Percentiles rank a stretch among this genome's conserved stretches.
Conservation (phyloP, 2,113 vertebrate genomes). For the Siniperca chuatsi region DNA sequence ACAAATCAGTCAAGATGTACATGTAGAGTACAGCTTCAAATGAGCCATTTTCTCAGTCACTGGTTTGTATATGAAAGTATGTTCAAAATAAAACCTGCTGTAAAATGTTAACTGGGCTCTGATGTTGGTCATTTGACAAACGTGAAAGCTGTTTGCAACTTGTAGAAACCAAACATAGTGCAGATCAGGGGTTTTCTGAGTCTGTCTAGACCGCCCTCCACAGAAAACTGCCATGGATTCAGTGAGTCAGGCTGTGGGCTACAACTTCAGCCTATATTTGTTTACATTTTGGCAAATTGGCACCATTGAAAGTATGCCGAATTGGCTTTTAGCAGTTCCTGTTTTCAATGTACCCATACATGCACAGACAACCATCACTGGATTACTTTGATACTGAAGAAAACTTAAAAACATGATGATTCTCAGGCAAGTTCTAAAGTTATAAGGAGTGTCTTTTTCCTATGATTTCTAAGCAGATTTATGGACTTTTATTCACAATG, state of each 20-base stretch:
- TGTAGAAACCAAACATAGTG: background rate
- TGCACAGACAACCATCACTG: background rate
- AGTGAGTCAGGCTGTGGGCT: too few relatives aligned
- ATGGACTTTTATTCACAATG: background rate
- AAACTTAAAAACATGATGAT: background rate
- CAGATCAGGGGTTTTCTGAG: background rate
- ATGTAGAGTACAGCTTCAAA: slow-evolving; percentile 76
- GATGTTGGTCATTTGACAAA: slow-evolving; percentile 44
- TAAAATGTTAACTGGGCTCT: slow-evolving; percentile 68
- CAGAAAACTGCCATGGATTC: background rate
- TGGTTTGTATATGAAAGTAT: slow-evolving; percentile 85
- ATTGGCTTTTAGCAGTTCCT: background rate
- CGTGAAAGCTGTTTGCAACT: background rate
- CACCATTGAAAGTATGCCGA: background rate
- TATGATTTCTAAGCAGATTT: background rate
- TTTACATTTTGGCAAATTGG: background rate
- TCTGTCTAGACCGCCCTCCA: too few relatives aligned
- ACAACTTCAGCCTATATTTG: background rate
- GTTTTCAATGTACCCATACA: background rate
- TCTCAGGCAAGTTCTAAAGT: background rate
- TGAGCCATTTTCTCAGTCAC: slow-evolving; percentile 85
- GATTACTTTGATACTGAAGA: slow-evolving; percentile 2
- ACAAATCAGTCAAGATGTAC: slow-evolving; percentile 58
- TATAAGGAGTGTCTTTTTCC: background rate
- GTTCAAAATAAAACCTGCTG: slow-evolving; percentile 85